Percentiles rank a stretch among this genome's conserved stretches.
Evolutionary conservation across 2,888 invertebrate genomes (phyloP).

Genomic region (Nasonovia ribisnigri): DNA sequence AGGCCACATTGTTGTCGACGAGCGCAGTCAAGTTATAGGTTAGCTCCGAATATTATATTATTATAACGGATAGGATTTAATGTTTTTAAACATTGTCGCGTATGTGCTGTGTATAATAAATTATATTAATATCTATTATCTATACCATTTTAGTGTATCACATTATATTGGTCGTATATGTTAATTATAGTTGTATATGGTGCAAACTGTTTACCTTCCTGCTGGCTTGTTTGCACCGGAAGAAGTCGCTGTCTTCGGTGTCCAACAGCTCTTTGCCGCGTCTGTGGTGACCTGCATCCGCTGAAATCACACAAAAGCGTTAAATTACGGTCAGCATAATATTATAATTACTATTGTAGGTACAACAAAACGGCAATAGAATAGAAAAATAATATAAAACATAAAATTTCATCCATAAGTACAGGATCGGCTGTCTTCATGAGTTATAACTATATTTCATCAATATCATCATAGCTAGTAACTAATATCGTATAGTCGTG

Average conservation of each 20-base stretch:
- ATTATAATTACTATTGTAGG: background rate
- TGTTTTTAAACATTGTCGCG: background rate
- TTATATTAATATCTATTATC: too few relatives aligned
- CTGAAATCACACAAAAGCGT: background rate
- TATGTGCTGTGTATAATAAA: background rate
- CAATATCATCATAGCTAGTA: too few relatives aligned
- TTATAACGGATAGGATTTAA: background rate
- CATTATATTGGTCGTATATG: background rate
- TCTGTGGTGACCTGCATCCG: background rate
- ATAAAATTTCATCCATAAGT: background rate
- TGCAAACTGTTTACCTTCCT: constrained; percentile 65
- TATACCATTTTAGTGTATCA: background rate
- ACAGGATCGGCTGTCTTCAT: background rate
- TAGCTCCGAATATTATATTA: background rate
- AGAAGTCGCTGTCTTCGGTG: constrained; percentile 66
- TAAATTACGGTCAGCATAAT: background rate
- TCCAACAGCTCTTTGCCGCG: constrained; percentile 60
- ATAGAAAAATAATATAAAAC: background rate
- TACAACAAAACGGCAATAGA: background rate
- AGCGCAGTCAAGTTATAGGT: background rate
- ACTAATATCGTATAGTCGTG: too few relatives aligned
- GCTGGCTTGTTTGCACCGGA: constrained; percentile 67
- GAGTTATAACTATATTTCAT: background rate
- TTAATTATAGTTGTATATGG: background rate
- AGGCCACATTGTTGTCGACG: background rate